Evolutionary conservation across 2,797 vertebrate species (phyloP), one percentile per base, ranked within the genome.

Genomic region (Hafferia zeledoni): DNA sequence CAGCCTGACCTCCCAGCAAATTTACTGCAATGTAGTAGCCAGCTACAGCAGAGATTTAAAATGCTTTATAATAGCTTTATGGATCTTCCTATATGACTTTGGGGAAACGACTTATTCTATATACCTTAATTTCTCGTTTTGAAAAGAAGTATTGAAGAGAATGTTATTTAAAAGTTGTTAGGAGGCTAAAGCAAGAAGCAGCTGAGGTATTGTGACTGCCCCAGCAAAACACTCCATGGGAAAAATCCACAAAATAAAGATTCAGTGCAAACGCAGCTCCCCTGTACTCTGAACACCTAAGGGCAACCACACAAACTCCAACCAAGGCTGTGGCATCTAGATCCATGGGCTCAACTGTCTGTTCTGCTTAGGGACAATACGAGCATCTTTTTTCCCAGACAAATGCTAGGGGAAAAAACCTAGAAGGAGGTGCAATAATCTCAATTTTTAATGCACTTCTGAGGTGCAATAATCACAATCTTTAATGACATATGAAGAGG

Each of bases 181-280:
- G 23, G 44, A 92, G n/a, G n/a, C 61, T 80, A 91, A 80, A 85
- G 60, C 33, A 84, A 95, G 83, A 84, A 94, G 89, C 16, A 92
- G 76, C 60, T 85, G 64, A 84, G 56, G 53, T 4, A 13, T 39
- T 37, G 41, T 22, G 56, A 89, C 31, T 63, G 56, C 75, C 31
- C 27, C 60, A 80, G 57, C 17, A 86, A 77, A 87, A 63, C 44
- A 43, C 8, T 79, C 39, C 19, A 55, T 37, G 53, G 50, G 41
- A 71, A 94, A 94, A 70, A 87, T 37, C 30, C 27, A 55, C 49
- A 77, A 80, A 60, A 60, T 31, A 74, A 87, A 89, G 31, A 68
- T n/a, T 69, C 47, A 49, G 47, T 13, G 49, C 74, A 89, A 90
- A 84, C 17, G 15, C 64, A 72, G 63, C n/a, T 82, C 46, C 53